Evolutionary conservation across 1,140 invertebrate species (phyloP).

Genomic region (Chionoecetes opilio): DNA sequence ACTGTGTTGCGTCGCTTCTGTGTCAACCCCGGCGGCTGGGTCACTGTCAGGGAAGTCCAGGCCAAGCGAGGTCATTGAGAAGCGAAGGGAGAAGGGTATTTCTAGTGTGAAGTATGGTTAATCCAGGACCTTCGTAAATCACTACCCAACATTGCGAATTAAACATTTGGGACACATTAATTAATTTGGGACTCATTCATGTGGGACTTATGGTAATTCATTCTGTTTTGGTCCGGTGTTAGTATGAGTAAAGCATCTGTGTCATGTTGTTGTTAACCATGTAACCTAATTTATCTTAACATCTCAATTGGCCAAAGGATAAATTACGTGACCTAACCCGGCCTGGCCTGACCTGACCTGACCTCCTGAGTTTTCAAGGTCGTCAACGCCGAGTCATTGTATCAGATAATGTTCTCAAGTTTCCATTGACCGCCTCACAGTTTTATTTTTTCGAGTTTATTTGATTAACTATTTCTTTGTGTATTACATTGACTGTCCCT

Average conservation of each 20-base stretch:
- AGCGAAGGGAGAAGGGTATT: no score
- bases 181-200: no score
- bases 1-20: conserved; percentile 3
- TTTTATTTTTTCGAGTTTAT: conserved; percentile 1
- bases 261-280: no score
- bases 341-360: background rate
- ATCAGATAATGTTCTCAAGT: background rate
- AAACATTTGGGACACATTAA: no score
- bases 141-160: no score
- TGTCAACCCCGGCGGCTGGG: conserved; percentile 8
- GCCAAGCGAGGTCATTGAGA: background rate
- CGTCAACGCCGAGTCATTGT: background rate
- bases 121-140: no score
- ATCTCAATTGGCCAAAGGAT: no score
- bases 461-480: background rate
- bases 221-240: no score
- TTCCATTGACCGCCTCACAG: background rate
- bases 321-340: background rate
- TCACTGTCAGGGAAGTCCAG: background rate
- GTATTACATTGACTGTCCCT: background rate
- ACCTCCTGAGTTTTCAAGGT: background rate
- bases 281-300: no score
- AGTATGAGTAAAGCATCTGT: no score
- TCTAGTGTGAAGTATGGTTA: no score
- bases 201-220: no score